A percentile compares a stretch with the other conserved stretches of the same genome.
Evolutionary conservation across 2,797 vertebrate genomes (phyloP).

Genomic region (Hirundo rustica): DNA sequence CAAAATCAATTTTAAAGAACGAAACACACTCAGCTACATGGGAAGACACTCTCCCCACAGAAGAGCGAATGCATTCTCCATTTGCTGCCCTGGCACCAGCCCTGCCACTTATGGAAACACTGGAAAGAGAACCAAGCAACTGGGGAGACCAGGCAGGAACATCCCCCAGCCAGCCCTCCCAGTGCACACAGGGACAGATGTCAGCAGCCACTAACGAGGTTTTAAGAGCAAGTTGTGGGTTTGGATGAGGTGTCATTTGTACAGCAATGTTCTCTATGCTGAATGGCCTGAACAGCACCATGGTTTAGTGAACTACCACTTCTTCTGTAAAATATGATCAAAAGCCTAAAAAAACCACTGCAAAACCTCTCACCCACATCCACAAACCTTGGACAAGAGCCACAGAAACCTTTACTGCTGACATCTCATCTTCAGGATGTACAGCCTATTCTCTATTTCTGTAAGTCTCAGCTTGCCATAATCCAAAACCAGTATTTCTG

Average conservation of each 20-base stretch:
- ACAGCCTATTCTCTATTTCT: background rate
- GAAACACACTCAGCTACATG: background rate
- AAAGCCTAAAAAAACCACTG: background rate
- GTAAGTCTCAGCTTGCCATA: background rate
- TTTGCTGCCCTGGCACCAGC: background rate
- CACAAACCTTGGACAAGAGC: background rate
- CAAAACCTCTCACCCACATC: background rate
- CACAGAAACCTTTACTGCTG: background rate
- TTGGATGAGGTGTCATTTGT: background rate
- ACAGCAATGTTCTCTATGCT: background rate
- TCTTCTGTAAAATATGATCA: background rate
- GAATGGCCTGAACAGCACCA: background rate
- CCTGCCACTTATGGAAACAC: background rate
- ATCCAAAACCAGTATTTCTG: background rate
- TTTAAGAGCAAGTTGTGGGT: background rate
- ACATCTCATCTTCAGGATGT: background rate
- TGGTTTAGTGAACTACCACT: background rate
- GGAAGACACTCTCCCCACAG: background rate
- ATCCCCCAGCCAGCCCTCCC: background rate
- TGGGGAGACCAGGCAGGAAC: background rate
- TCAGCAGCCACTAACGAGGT: fast-evolving
- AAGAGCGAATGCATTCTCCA: background rate
- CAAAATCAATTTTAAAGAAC: background rate
- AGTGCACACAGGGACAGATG: background rate
- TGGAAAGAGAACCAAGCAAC: background rate